Base-by-base conservation (phyloP, 2,113 vertebrate genomes). In the Grus americana region DNA sequence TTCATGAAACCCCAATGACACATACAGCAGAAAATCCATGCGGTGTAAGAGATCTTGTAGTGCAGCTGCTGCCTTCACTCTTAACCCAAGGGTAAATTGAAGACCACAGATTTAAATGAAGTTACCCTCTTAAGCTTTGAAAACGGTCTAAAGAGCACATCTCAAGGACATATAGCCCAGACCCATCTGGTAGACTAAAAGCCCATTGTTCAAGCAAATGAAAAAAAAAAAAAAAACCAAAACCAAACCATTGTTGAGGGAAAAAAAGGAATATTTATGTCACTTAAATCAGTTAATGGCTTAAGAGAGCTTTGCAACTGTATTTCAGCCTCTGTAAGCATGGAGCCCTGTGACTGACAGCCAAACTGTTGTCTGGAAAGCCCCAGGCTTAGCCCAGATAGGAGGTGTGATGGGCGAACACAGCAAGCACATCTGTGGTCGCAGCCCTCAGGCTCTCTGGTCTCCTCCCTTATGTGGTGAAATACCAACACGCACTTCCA, bases 71-170 rank as follows among this genome's bases (percentile, higher is more conserved):
- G 71, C 50, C 78, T 94, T 89, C 66, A 59, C 38, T 34, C 63
- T 88, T 96, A 47, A 91, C 87, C 71, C 57, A 83, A 66, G 55
- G 67, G 67, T 83, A 90, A 86, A 94, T 6, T 90, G 87, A 79
- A 91, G 67, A 80, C 55, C 65, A 52, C 47, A 80, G 42, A 40
- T 89, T 93, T 81, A 92, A 80, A 88, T 26, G 9, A 92, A 92
- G 15, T 86, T 89, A 40, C 49, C 22, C 24, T 74, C 49, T 57
- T 74, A 86, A 73, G 58, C 67, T 86, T 71, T 86, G 79, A 92
- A 82, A 92, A 83, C 50, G 21, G 78, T 88, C 50, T 79, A 19
- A 86, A 52, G 58, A 79, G 47, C 42, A 59, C 63, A 73, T 90
- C 86, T 82, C 0, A 1, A 92, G 66, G 89, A 88, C 50, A 57